Percentiles rank a stretch among this genome's conserved stretches.
phyloP scores from a whole-genome alignment of 2,797 vertebrate species.

The Erithacus rubecula region DNA sequence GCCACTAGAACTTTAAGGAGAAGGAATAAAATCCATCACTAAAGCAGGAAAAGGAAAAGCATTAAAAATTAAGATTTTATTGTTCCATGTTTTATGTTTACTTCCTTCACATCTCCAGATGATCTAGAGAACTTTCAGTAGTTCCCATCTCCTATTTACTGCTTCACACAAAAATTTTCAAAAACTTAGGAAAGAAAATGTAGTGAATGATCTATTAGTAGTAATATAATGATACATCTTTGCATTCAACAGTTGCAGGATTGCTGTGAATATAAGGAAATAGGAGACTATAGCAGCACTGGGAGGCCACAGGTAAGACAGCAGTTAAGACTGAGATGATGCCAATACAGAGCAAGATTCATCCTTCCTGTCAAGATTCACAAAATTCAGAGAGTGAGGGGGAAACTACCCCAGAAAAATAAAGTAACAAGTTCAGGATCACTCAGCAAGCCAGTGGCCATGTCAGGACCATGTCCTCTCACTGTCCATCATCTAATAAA shows the following conservation, averaged over 20 bases:
- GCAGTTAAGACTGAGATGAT: neutral
- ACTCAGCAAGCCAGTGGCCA: neutral
- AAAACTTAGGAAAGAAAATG: neutral
- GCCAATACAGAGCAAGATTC: neutral
- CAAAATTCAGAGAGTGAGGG: neutral
- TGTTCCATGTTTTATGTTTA: neutral
- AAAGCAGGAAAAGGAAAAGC: slow-evolving; percentile 20
- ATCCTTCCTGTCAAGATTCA: neutral
- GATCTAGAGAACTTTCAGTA: neutral
- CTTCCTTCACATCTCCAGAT: neutral
- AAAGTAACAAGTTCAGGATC: neutral
- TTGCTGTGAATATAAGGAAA: neutral
- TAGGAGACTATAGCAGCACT: neutral
- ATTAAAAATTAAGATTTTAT: slow-evolving; percentile 43
- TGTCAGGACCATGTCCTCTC: neutral
- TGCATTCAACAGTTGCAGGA: neutral
- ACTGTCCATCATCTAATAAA: neutral
- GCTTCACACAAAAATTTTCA: neutral
- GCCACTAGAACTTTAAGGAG: slow-evolving; percentile 25
- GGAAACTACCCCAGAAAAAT: neutral
- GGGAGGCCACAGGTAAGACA: neutral
- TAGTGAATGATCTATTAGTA: neutral
- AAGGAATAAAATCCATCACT: slow-evolving; percentile 21
- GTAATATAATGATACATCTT: neutral
- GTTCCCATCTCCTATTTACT: neutral